Percentiles rank a stretch among this genome's conserved stretches.
Conservation (phyloP, 2,113 vertebrate genomes). For the Rhinolophus sinicus region DNA sequence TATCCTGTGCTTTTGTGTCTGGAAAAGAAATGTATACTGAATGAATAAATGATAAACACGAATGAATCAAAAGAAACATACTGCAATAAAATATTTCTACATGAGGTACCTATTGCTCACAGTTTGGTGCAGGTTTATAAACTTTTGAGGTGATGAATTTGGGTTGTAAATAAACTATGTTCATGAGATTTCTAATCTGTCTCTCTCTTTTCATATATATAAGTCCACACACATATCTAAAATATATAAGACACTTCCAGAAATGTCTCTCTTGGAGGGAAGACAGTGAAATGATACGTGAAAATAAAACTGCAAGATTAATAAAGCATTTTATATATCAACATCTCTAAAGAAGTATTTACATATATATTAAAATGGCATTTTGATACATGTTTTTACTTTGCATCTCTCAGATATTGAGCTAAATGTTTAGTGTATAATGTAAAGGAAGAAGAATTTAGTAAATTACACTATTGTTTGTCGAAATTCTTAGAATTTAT, state of each 20-base stretch:
- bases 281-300: background rate
- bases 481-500: background rate
- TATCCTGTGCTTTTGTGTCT: background rate
- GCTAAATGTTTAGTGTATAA: background rate
- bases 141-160: background rate
- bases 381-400: background rate
- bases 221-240: background rate
- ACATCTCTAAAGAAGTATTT: background rate
- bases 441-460: background rate
- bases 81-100: background rate
- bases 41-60: background rate
- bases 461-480: background rate
- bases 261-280: background rate
- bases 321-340: background rate
- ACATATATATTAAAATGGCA: background rate
- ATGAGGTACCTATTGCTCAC: background rate
- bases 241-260: background rate
- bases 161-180: background rate
- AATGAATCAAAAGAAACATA: background rate
- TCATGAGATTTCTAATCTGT: background rate
- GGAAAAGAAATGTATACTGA: background rate
- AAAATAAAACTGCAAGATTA: constrained; percentile 8
- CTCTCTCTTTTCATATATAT: background rate
- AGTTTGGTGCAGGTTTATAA: background rate
- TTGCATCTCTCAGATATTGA: background rate